phyloP scores from a whole-genome alignment of 2,113 vertebrate species.

The Bambusicola thoracicus region DNA sequence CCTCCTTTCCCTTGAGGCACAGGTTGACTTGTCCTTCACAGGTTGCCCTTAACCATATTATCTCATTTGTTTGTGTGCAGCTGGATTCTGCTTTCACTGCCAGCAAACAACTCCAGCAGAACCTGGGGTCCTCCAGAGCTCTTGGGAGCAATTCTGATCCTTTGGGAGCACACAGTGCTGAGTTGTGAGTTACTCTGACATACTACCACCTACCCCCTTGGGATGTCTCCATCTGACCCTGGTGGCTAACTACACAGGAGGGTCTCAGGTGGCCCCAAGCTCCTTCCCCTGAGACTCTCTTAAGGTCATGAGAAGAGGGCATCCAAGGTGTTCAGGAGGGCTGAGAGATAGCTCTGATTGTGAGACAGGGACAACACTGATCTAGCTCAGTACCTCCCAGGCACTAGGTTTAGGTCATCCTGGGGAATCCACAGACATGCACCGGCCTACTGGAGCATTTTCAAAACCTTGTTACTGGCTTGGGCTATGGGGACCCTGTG shows the following conservation, averaged over 20 bases:
- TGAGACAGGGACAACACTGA: background rate
- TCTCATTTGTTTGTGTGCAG: background rate
- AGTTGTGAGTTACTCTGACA: background rate
- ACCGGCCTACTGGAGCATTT: background rate
- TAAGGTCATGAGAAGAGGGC: background rate
- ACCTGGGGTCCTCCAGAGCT: background rate
- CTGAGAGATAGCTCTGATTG: background rate
- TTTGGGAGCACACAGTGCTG: background rate
- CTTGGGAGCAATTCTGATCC: background rate
- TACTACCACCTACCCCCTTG: background rate
- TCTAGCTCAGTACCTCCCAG: background rate
- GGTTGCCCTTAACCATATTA: background rate
- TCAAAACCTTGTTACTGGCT: background rate
- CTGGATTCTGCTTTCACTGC: background rate
- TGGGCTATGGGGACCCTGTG: too few relatives aligned
- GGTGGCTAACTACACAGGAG: background rate
- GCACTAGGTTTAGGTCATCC: rapidly evolving
- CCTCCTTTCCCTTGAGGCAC: background rate
- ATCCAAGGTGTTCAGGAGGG: background rate
- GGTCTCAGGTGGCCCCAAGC: background rate
- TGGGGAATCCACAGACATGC: background rate
- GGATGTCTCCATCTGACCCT: background rate
- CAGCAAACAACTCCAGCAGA: background rate
- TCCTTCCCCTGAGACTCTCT: background rate
- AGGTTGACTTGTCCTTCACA: background rate